Percentiles rank a stretch among this genome's conserved stretches.
Conservation (phyloP, 2,888 invertebrate species). For the Zeuzera pyrina region DNA sequence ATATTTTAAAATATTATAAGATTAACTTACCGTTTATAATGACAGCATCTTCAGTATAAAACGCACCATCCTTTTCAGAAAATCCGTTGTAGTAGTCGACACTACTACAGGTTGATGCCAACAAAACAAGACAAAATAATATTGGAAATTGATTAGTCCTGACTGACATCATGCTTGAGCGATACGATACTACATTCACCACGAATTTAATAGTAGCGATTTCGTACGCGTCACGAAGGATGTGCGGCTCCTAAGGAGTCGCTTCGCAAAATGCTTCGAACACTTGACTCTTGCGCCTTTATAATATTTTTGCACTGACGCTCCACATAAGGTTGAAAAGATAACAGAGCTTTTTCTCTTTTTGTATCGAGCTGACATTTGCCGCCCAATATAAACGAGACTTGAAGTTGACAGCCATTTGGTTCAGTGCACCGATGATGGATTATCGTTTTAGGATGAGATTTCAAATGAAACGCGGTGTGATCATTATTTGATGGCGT, state of each 20-base stretch:
- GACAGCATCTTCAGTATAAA: conserved; percentile 63
- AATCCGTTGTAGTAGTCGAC: conserved; percentile 41
- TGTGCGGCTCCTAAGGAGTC: conserved; percentile 61
- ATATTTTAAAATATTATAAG: too few species aligned
- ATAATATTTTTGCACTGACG: conserved; percentile 62
- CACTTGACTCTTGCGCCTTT: conserved; percentile 53
- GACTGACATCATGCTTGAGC: too few species aligned
- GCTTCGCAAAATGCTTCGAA: conserved; percentile 62
- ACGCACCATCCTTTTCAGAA: conserved; percentile 50
- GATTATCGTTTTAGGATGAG: conserved; percentile 19
- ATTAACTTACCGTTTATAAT: conserved; percentile 57
- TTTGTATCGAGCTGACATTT: conserved; percentile 53
- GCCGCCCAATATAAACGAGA: conserved; percentile 33
- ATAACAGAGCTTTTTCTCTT: conserved; percentile 66
- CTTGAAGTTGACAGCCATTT: conserved; percentile 48
- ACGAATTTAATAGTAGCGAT: conserved; percentile 12
- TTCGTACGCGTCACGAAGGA: conserved; percentile 34
- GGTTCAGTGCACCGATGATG: conserved; percentile 31
- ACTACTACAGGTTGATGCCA: conserved; percentile 41
- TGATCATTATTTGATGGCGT: conserved; percentile 31
- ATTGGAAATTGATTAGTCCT: conserved; percentile 30
- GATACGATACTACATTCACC: conserved; percentile 35
- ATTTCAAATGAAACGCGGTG: conserved; percentile 3
- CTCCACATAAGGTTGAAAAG: conserved; percentile 60
- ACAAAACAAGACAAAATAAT: conserved; percentile 35